Conservation (phyloP, 2,113 vertebrate genomes). For the Edolisoma coerulescens region DNA sequence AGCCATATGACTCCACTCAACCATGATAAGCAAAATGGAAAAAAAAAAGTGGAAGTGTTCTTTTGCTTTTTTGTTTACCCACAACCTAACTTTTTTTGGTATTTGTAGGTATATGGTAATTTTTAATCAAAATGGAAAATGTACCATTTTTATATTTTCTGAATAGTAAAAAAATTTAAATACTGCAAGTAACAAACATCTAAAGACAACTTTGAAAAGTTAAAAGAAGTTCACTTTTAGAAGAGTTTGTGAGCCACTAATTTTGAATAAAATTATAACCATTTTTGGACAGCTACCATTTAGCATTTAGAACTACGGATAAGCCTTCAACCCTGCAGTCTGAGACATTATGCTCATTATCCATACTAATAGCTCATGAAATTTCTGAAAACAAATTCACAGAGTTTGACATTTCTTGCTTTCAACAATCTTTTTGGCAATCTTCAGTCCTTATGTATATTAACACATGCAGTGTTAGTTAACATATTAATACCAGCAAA, state of each 20-base stretch:
- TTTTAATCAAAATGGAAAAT: neutral
- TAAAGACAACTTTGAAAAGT: neutral
- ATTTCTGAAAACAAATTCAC: slow-evolving; percentile 9
- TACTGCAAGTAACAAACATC: neutral
- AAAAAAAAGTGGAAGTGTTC: neutral
- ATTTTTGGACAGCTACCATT: neutral
- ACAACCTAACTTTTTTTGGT: neutral
- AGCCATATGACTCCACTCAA: neutral
- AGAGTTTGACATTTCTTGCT: slow-evolving; percentile 19
- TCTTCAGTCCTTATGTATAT: slow-evolving; percentile 23
- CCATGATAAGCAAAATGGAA: neutral
- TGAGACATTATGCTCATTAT: neutral
- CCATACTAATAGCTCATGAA: neutral
- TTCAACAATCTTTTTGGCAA: slow-evolving; percentile 33
- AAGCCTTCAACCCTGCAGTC: neutral
- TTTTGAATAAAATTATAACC: neutral
- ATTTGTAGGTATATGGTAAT: neutral
- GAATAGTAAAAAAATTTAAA: neutral
- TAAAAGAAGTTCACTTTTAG: neutral
- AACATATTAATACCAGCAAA: slow-evolving; percentile 35
- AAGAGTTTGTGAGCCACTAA: neutral
- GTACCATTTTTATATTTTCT: neutral
- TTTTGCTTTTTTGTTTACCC: neutral
- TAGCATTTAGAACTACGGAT: neutral
- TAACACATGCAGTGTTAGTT: slow-evolving; percentile 46